Percentiles rank a stretch among this genome's conserved stretches.
Conservation (phyloP, 2,888 invertebrate genomes). For the Magallana nippona region DNA sequence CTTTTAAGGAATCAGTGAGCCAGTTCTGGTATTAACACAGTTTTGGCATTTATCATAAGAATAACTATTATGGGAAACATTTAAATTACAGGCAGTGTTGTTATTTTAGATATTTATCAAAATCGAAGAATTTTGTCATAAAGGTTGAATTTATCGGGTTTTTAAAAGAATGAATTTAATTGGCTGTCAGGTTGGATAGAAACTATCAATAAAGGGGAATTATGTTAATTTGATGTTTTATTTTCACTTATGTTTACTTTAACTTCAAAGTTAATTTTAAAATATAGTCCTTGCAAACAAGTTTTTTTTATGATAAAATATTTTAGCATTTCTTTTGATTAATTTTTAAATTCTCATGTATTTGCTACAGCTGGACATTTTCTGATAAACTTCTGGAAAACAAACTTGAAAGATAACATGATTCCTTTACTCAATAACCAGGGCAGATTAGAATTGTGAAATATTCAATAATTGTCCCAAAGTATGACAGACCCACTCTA, state of each 20-base stretch:
- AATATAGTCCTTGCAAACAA: too few relatives aligned
- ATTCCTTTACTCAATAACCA: not conserved
- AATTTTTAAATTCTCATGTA: not conserved
- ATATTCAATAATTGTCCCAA: conserved; percentile 21
- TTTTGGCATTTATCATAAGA: conserved; percentile 7
- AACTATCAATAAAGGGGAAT: too few relatives aligned
- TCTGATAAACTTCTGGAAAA: not conserved
- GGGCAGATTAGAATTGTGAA: conserved; percentile 23
- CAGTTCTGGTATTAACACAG: conserved; percentile 2
- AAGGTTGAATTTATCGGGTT: not conserved
- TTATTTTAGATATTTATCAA: conserved; percentile 4
- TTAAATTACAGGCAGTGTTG: conserved; percentile 1
- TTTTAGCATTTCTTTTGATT: not conserved
- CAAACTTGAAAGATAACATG: not conserved
- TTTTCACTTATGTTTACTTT: not conserved
- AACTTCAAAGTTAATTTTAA: too few relatives aligned
- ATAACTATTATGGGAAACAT: conserved; percentile 8
- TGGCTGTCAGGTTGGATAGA: too few relatives aligned
- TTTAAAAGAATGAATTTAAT: not conserved
- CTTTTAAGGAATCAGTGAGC: conserved; percentile 30
- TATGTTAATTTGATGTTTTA: not conserved
- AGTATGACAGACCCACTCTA: not conserved
- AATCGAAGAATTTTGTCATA: not conserved
- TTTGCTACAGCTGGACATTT: not conserved
- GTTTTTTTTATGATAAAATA: not conserved